Base-by-base conservation (phyloP, 2,113 vertebrate species). In the Micronycteris hirsuta region DNA sequence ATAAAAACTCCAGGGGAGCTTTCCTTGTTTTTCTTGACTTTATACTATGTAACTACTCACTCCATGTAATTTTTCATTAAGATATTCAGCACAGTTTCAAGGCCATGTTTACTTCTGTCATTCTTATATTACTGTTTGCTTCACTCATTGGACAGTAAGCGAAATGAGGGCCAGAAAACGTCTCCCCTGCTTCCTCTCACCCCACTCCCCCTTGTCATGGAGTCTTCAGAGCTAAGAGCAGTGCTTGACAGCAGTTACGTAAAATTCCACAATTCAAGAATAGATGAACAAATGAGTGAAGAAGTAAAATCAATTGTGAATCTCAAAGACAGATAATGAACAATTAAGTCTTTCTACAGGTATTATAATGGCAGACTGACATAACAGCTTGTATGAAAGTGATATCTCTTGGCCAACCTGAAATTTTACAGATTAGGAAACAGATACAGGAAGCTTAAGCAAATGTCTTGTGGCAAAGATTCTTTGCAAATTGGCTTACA, bases 241-340 rank as follows among this genome's bases (percentile, higher is more conserved):
- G 8, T 56, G 9, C 19, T 93, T 54, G 58, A 73, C 12, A 41
- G 13, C 9, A 41, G 19, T 84, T 8, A 43, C 38, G 28, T 5
- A 86, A 89, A 45, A 2, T 88, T 54, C n/a, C n/a, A n/a, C n/a
- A n/a, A n/a, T n/a, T n/a, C n/a, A n/a, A n/a, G 33, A 12, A 73
- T 78, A 71, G 70, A 71, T 43, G 10, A 89, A 61, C 49, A 76
- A 73, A 85, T 68, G 26, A 76, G 78, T 71, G 54, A 88, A 67
- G 33, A 63, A 47, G 41, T n/a, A 74, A 88, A 82, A 56, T 4
- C 41, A 89, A 74, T 1, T 76, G 12, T 33, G 49, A 67, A 28
- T 56, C 43, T 65, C 26, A 89, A 84, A 87, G n/a, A 88, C 7
- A 76, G 10, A 41, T 56, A 38, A 63, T 36, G 24, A 92, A 65